These are phyloP conservation scores for Phylloscopus trochilus DNA, from an alignment of 2,113 vertebrate genomes.

Conservation along the genomic window DNA sequence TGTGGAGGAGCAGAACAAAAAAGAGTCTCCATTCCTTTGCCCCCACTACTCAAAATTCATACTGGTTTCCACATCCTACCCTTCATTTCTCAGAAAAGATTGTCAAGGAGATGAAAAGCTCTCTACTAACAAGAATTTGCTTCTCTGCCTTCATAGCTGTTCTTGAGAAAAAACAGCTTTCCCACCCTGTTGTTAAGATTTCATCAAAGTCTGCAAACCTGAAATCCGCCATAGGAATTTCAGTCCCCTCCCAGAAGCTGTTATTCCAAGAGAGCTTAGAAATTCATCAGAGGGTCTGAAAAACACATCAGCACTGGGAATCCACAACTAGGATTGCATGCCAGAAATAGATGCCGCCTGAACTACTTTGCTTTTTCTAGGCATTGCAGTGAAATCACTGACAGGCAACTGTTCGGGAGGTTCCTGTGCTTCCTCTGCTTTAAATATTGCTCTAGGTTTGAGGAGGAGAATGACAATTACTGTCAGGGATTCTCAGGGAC, in stretches of 20 bases:
- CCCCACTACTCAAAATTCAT: neutral
- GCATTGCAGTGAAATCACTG: constrained; percentile 30
- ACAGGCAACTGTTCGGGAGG: neutral
- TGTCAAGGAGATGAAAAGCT: neutral
- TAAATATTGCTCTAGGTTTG: constrained; percentile 2
- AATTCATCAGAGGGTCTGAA: constrained; percentile 42
- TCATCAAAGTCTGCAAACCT: neutral
- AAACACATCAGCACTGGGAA: constrained; percentile 43
- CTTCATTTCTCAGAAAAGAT: neutral
- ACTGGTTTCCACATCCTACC: neutral
- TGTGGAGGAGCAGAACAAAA: neutral
- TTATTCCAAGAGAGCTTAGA: constrained; percentile 18
- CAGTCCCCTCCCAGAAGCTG: neutral
- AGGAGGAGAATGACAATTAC: constrained; percentile 13
- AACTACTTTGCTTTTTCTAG: constrained; percentile 47
- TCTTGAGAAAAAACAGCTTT: constrained; percentile 24
- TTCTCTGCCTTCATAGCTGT: neutral
- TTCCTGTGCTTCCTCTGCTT: neutral
- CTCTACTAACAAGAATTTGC: neutral
- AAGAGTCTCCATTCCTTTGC: neutral
- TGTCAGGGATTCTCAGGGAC: neutral
- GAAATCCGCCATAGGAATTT: neutral
- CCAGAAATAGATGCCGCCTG: constrained; percentile 36
- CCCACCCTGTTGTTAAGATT: constrained; percentile 1
- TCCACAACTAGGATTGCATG: constrained; percentile 39